Conservation (phyloP, 2,888 invertebrate genomes). For the Archips crataeganus region DNA sequence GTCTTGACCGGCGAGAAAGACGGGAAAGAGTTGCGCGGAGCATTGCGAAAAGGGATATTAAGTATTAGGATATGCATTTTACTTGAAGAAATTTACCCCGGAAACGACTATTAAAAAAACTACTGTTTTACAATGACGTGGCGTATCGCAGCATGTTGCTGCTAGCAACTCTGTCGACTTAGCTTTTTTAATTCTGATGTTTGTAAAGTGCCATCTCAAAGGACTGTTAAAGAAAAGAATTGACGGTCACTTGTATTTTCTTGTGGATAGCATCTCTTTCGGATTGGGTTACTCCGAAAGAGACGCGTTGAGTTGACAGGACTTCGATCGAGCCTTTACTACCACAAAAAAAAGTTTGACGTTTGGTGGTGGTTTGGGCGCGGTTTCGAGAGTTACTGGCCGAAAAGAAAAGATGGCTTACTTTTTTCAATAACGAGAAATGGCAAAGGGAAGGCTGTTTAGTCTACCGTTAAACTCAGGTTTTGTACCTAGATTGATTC, state of each 20-base stretch:
- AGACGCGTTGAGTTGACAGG: neutral
- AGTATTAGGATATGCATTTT: too few species aligned
- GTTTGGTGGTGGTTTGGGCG: neutral
- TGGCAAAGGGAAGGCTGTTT: too few species aligned
- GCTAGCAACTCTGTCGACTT: neutral
- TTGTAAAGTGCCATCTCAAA: slow-evolving; percentile 12
- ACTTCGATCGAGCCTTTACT: neutral
- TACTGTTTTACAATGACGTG: neutral
- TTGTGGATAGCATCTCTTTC: neutral
- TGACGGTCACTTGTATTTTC: neutral
- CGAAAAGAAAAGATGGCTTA: neutral
- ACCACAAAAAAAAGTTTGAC: neutral
- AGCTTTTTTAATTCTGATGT: slow-evolving; percentile 24
- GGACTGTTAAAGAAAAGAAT: neutral
- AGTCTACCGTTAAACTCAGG: neutral
- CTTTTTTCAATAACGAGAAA: too few species aligned
- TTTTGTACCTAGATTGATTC: neutral
- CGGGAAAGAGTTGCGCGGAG: too few species aligned
- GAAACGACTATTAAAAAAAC: neutral
- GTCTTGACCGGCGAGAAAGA: too few species aligned
- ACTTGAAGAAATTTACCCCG: neutral
- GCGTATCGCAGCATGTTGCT: too few species aligned
- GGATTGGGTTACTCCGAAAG: slow-evolving; percentile 1
- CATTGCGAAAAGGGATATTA: too few species aligned
- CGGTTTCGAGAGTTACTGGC: neutral